Percentiles rank a stretch among this genome's conserved stretches.
Evolutionary conservation across 2,888 invertebrate genomes (phyloP).

Genomic region (Machimus rusticus): DNA sequence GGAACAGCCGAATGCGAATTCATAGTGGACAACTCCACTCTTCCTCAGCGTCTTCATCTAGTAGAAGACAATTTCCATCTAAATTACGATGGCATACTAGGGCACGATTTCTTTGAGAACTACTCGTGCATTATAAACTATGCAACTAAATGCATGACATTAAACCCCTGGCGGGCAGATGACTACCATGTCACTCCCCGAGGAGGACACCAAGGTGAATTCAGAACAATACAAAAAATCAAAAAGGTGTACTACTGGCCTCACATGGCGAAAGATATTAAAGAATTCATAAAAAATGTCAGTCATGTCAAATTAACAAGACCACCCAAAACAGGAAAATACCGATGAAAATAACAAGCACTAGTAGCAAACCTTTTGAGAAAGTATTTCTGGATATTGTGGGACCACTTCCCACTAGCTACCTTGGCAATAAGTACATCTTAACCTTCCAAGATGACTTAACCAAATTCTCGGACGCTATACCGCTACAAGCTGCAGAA

Average conservation of each 20-base stretch:
- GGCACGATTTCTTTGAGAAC: not conserved
- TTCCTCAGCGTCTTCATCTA: not conserved
- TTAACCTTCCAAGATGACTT: not conserved
- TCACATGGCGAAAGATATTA: not conserved
- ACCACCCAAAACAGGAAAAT: not conserved
- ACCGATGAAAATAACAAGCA: not conserved
- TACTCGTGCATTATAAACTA: not conserved
- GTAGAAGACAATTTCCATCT: not conserved
- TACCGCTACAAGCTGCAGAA: not conserved
- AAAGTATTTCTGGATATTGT: not conserved
- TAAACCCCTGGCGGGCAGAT: not conserved
- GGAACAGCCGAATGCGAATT: not conserved
- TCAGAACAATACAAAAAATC: not conserved
- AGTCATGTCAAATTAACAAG: not conserved
- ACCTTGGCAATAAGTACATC: not conserved
- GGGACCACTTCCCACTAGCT: not conserved
- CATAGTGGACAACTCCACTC: not conserved
- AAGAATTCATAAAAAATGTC: not conserved
- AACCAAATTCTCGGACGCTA: not conserved
- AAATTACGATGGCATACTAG: not conserved
- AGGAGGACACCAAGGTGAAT: not conserved
- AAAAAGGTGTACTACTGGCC: not conserved
- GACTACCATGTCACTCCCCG: not conserved
- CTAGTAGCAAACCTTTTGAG: not conserved
- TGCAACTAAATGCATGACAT: not conserved